Conservation (phyloP, 2,113 vertebrate genomes). For the Nothocercus nigrocapillus region DNA sequence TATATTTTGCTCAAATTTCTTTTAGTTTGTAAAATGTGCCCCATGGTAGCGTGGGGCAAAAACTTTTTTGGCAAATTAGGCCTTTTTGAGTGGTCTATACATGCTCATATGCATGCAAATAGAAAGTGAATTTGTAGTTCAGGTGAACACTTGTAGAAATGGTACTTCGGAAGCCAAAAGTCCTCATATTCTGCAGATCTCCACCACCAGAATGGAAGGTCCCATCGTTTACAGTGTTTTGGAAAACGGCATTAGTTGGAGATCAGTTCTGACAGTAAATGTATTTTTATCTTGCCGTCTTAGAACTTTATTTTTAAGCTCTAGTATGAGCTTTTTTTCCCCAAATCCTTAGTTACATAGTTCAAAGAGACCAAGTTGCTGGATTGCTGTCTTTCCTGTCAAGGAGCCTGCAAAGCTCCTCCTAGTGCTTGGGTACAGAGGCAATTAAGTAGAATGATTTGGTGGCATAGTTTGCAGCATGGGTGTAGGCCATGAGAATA, state of each 20-base stretch:
- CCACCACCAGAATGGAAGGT: background rate
- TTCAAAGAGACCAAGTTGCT: conserved; percentile 4
- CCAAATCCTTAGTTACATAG: background rate
- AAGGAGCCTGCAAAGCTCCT: background rate
- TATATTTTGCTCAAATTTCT: background rate
- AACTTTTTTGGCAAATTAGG: background rate
- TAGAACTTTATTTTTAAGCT: background rate
- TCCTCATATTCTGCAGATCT: background rate
- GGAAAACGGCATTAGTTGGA: background rate
- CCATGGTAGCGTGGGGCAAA: background rate
- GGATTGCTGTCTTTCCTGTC: background rate
- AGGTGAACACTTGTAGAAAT: background rate
- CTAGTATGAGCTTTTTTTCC: background rate
- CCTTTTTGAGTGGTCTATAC: background rate
- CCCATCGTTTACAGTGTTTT: background rate
- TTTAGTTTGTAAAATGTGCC: background rate
- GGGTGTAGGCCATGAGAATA: background rate
- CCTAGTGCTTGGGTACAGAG: background rate
- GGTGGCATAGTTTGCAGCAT: background rate
- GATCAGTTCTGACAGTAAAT: background rate
- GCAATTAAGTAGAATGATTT: background rate
- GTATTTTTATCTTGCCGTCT: background rate
- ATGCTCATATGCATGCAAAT: background rate
- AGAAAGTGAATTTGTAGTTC: background rate
- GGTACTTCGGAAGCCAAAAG: background rate